phyloP scores from a whole-genome alignment of 64 coral and sea anemone genomes.

The Hydrozoanthus tunicans region DNA sequence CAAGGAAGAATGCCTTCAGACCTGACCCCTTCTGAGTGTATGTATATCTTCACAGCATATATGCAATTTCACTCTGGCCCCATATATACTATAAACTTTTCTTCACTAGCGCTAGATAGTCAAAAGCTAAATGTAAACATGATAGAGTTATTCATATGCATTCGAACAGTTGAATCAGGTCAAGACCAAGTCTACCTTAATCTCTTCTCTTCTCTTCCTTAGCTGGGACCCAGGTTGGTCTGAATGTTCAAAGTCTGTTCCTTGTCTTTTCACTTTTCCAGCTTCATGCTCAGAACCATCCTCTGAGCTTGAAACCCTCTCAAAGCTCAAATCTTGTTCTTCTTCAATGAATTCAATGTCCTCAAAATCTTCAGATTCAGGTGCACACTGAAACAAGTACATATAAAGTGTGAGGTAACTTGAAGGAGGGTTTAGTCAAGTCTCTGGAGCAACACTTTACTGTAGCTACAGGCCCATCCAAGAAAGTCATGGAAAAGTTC shows the following conservation, averaged over 20 bases:
- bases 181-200: neutral
- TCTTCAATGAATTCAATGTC: neutral
- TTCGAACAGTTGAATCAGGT: neutral
- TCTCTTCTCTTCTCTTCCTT: neutral
- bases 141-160: neutral
- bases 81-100: no score
- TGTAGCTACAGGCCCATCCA: neutral
- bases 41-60: no score
- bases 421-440: no score
- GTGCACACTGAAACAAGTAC: neutral
- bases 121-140: no score
- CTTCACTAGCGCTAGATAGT: no score
- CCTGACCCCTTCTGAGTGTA: no score
- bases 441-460: no score
- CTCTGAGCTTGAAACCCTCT: neutral
- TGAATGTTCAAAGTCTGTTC: neutral
- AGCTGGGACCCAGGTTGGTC: neutral
- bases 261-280: neutral
- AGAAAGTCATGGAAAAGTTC: no score
- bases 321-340: neutral
- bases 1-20: no score
- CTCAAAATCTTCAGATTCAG: conserved; percentile 13
- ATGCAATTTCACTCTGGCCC: no score
- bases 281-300: neutral
- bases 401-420: neutral